Conservation (phyloP, 2,113 vertebrate genomes). For the Neodon shergylaensis region DNA sequence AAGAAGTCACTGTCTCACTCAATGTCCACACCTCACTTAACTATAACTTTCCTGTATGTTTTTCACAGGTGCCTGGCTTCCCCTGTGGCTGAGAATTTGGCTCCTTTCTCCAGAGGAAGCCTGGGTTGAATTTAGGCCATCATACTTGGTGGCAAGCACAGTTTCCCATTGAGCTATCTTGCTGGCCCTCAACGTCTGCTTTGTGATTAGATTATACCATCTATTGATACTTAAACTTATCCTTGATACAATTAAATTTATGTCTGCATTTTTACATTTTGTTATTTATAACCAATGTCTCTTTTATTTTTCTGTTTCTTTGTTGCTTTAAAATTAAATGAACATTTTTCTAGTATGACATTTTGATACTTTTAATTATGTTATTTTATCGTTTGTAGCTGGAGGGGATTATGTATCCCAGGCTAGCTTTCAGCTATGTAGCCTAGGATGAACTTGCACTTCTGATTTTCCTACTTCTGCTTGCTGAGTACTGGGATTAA, state of each 20-base stretch:
- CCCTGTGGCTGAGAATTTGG: not conserved
- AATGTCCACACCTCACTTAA: not conserved
- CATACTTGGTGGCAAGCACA: not conserved
- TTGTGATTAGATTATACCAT: not conserved
- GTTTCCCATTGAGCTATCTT: not conserved
- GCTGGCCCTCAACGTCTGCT: not conserved
- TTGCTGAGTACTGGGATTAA: not conserved
- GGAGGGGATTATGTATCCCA: not conserved
- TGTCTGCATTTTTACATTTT: not conserved
- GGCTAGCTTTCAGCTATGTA: not conserved
- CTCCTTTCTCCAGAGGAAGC: not conserved
- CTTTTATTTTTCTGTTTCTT: not conserved
- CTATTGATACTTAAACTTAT: not conserved
- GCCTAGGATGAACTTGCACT: not conserved
- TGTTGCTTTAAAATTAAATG: not conserved
- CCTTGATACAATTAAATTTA: not conserved
- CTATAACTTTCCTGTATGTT: not conserved
- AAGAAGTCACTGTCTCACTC: not conserved
- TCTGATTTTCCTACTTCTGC: not conserved
- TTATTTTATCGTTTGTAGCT: not conserved
- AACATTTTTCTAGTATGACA: not conserved
- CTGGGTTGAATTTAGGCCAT: not conserved
- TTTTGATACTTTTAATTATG: not conserved
- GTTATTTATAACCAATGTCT: not conserved
- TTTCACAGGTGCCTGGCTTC: not conserved